These are phyloP conservation scores for Apogon talboti DNA, from an alignment of 2,797 vertebrate species.

Conservation along the genomic window DNA sequence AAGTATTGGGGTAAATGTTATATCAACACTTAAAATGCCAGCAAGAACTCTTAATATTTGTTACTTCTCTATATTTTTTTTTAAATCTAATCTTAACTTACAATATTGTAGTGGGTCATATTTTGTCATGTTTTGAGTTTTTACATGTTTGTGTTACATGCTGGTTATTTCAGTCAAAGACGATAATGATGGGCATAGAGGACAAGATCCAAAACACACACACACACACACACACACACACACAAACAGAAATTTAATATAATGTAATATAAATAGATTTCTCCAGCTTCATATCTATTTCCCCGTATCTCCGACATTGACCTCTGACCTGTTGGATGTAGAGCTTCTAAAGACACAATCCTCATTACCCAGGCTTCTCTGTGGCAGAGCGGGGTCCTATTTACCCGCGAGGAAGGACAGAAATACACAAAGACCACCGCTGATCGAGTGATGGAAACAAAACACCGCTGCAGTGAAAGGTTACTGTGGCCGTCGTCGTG, in stretches of 20 bases:
- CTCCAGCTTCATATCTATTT: constrained; percentile 66
- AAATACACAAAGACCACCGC: constrained; percentile 74
- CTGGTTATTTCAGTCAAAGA: constrained; percentile 1
- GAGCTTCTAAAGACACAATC: constrained; percentile 69
- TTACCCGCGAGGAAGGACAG: constrained; percentile 79
- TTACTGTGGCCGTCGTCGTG: constrained; percentile 61
- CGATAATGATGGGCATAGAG: constrained; percentile 22
- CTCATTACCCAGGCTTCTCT: constrained; percentile 79
- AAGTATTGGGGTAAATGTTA: no score
- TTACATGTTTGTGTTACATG: constrained; percentile 10
- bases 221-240: constrained; percentile 31
- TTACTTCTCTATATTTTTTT: no score
- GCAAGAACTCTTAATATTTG: no score
- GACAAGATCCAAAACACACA: constrained; percentile 21
- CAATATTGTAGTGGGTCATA: no score
- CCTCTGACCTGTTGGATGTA: constrained; percentile 73
- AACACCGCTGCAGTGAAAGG: constrained; percentile 66
- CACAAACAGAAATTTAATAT: constrained; percentile 45
- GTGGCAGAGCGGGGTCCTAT: constrained; percentile 66
- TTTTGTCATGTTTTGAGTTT: not conserved
- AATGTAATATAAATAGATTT: constrained; percentile 68
- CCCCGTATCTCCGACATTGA: constrained; percentile 61
- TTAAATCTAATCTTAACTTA: no score
- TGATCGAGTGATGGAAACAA: constrained; percentile 71
- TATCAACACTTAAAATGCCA: no score